Percentiles rank a stretch among this genome's conserved stretches.
Conservation (phyloP, 1,140 invertebrate species). For the Conopomorpha cramerella region DNA sequence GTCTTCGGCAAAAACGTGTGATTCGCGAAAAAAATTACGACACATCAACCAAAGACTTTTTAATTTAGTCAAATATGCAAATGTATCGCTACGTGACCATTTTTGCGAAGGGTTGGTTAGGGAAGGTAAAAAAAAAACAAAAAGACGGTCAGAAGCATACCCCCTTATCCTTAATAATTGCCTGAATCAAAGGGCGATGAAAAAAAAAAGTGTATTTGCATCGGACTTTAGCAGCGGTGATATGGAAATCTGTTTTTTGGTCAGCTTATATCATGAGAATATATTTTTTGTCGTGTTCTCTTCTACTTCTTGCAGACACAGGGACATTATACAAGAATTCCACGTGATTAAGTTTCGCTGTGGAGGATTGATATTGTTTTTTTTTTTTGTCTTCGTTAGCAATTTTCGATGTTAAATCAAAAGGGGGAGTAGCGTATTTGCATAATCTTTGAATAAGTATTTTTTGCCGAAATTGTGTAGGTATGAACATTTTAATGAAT, state of each 20-base stretch:
- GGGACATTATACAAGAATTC: too few relatives aligned
- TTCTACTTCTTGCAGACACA: constrained; percentile 3
- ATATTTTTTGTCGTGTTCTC: constrained; percentile 20
- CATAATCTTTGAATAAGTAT: too few relatives aligned
- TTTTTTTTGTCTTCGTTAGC: too few relatives aligned
- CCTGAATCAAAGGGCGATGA: constrained; percentile 17
- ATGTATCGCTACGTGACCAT: constrained; percentile 25
- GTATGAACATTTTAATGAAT: too few relatives aligned
- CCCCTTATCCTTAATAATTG: constrained; percentile 16
- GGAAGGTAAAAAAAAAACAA: constrained; percentile 19
- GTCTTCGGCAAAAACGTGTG: constrained; percentile 29
- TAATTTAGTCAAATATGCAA: constrained; percentile 31
- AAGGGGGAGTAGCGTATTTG: too few relatives aligned
- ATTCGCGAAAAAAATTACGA: constrained; percentile 18
- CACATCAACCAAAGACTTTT: constrained; percentile 17
- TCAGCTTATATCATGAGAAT: constrained; percentile 16
- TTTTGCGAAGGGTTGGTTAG: constrained; percentile 26
- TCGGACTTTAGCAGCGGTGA: constrained; percentile 14
- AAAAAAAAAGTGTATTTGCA: constrained; percentile 22
- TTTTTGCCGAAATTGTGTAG: too few relatives aligned
- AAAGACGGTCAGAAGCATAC: constrained; percentile 15
- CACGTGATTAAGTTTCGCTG: too few relatives aligned
- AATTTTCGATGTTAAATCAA: too few relatives aligned
- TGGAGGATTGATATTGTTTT: too few relatives aligned
- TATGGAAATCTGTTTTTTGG: constrained; percentile 24